Evolutionary conservation across 2,113 vertebrate genomes (phyloP).

Genomic region (Aplodontia rufa): DNA sequence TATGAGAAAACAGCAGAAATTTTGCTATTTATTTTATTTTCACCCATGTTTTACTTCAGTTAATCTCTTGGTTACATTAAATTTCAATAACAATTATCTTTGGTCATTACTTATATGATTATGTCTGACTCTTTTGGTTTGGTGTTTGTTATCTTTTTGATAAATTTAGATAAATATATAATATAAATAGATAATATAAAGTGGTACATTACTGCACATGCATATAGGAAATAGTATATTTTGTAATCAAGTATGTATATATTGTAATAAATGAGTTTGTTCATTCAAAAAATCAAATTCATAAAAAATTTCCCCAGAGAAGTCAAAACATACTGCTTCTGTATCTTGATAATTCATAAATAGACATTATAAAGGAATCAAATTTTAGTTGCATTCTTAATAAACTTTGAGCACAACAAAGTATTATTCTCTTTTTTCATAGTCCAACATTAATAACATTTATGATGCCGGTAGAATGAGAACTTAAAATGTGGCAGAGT

Average conservation of each 20-base stretch:
- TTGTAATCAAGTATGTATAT: neutral
- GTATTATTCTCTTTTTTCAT: too few relatives aligned
- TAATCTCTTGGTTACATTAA: neutral
- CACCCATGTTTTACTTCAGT: neutral
- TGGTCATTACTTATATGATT: neutral
- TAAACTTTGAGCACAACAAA: neutral
- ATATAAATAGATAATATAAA: neutral
- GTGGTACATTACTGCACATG: neutral
- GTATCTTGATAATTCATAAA: neutral
- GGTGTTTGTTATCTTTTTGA: neutral
- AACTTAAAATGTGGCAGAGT: neutral
- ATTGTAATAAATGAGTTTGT: neutral
- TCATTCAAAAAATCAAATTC: neutral
- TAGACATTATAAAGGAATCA: neutral
- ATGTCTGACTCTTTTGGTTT: neutral
- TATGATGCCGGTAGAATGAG: neutral
- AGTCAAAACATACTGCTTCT: neutral
- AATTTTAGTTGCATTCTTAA: neutral
- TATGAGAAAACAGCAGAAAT: neutral
- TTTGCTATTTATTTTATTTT: neutral
- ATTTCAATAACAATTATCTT: neutral
- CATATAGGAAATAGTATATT: neutral
- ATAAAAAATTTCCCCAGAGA: neutral
- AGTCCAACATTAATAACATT: neutral
- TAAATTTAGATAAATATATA: neutral